These are phyloP conservation scores for Dendrocincla tyrannina DNA, from an alignment of 2,797 vertebrate species.

Conservation along the genomic window DNA sequence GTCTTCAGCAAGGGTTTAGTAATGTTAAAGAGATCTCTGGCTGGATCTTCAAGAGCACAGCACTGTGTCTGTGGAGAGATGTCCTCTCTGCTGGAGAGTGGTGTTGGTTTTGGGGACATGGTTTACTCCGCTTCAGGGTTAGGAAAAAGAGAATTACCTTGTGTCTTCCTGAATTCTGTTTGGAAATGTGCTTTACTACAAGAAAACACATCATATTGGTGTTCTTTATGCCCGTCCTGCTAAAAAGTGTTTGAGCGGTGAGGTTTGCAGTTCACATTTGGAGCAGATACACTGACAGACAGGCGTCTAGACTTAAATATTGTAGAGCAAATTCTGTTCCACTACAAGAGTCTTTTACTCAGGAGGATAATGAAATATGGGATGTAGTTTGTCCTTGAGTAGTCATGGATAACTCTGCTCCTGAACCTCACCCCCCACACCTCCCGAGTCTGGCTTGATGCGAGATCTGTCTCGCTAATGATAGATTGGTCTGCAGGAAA, in stretches of 20 bases:
- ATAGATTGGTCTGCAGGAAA: background rate
- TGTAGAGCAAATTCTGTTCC: background rate
- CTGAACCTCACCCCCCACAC: background rate
- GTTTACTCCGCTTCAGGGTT: background rate
- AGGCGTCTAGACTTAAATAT: background rate
- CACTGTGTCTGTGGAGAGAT: background rate
- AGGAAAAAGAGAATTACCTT: background rate
- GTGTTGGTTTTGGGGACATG: background rate
- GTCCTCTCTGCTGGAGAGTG: background rate
- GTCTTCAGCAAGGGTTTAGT: background rate
- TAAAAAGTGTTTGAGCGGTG: background rate
- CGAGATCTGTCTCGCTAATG: background rate
- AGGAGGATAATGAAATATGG: background rate
- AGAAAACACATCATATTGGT: background rate
- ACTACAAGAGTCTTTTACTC: background rate
- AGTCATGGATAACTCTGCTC: background rate
- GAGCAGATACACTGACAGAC: background rate
- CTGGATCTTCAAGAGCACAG: background rate
- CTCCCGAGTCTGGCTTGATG: rapidly evolving
- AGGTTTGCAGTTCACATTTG: background rate
- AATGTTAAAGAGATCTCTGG: background rate
- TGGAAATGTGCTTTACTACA: background rate
- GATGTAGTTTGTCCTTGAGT: background rate
- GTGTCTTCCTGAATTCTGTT: background rate
- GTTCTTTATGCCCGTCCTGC: background rate